Evolutionary conservation across 2,797 vertebrate species (phyloP).

Genomic region (Lepus townsendii): DNA sequence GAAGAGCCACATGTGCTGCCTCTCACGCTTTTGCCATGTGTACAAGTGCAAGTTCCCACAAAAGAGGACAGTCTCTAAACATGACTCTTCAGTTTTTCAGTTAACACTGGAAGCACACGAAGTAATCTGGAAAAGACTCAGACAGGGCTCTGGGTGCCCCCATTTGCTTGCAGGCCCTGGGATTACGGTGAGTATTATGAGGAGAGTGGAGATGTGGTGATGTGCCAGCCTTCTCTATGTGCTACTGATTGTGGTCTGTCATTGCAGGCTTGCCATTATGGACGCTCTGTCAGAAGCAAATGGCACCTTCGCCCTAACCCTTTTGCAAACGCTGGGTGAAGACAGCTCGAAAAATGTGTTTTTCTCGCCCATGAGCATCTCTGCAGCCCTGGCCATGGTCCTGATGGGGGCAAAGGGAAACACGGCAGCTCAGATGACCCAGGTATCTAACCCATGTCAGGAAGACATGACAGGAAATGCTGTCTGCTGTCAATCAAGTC

Average conservation of each 20-base stretch:
- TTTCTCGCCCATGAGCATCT: slow-evolving; percentile 74
- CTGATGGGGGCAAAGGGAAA: slow-evolving; percentile 74
- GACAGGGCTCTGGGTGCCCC: neutral
- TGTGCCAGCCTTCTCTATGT: rapidly evolving
- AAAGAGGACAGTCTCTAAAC: neutral
- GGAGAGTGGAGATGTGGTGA: rapidly evolving
- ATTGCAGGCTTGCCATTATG: slow-evolving; percentile 76
- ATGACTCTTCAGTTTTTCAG: neutral
- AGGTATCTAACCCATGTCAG: slow-evolving; percentile 18
- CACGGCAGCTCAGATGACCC: slow-evolving; percentile 80
- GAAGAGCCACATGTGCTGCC: rapidly evolving
- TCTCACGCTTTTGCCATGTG: neutral
- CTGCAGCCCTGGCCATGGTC: slow-evolving; percentile 83
- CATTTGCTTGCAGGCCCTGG: neutral
- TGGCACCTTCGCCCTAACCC: slow-evolving; percentile 80
- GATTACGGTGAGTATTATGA: neutral
- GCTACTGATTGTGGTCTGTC: neutral
- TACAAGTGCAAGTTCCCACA: neutral
- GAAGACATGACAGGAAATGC: neutral
- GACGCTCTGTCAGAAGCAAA: slow-evolving; percentile 81
- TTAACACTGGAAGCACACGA: neutral
- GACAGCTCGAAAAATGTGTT: slow-evolving; percentile 67
- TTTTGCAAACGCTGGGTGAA: slow-evolving; percentile 74
- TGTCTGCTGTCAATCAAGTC: rapidly evolving
- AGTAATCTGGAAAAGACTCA: neutral